Evolutionary conservation across 2,113 vertebrate species (phyloP), one percentile per base, ranked within the genome.

Genomic region (Podarcis muralis): DNA sequence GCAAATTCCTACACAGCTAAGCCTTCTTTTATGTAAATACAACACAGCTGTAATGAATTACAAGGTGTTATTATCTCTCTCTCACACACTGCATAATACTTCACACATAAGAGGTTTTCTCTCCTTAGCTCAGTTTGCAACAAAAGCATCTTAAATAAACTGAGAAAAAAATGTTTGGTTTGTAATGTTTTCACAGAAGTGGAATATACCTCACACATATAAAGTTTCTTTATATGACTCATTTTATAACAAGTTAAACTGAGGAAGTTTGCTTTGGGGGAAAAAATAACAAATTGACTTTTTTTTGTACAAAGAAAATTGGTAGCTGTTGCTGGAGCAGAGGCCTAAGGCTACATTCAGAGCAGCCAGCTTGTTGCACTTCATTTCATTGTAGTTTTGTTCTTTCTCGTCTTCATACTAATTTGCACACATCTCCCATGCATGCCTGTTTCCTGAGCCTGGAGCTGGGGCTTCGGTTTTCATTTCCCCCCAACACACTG

Each of bases 101-200:
- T 96, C 94, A 96, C 96, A 97, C 96, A 97, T 95, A 97, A 97
- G 96, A 96, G 95, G 95, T 95, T 96, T 53, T 97, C 96, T 96
- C 96, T 97, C 95, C 94, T 93, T 96, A 95, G 96, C 96, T 97
- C 96, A 85, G 90, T 93, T 95, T 88, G 93, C 96, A 96, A 97
- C 96, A 97, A 97, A 98, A 96, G 96, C 97, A 97, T 97, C 96
- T 97, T 97, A 97, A 97, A 97, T 97, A 97, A 97, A 97, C 95
- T 89, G 93, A 96, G 95, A 96, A 96, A 96, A 96, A 96, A 96
- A 92, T 95, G 97, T 96, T 96, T 97, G 96, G 95, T 96, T 97
- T 97, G 96, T 96, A 96, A 96, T 97, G 96, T 97, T 97, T 97
- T 97, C 95, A 97, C 91, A 97, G 96, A 96, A 97, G 96, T 96